Percentiles rank a stretch among this genome's conserved stretches.
These are phyloP conservation scores for Mellilla xanthometata DNA, from an alignment of 2,888 invertebrate species.

Conservation along the genomic window DNA sequence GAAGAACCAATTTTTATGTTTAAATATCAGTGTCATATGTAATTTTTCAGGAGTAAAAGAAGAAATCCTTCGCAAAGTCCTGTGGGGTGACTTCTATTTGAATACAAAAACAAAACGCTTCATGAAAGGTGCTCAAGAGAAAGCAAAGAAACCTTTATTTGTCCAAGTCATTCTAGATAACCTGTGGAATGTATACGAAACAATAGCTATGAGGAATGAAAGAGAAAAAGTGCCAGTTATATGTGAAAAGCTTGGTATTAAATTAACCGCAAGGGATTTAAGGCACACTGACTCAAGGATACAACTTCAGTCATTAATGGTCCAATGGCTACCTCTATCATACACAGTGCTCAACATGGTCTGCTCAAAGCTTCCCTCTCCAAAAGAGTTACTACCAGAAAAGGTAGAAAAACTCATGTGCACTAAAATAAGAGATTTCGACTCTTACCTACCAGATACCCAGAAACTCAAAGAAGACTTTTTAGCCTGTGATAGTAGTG, in stretches of 20 bases:
- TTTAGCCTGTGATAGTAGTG: constrained; percentile 85
- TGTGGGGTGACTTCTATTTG: constrained; percentile 98
- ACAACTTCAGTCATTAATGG: constrained; percentile 91
- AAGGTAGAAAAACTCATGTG: constrained; percentile 93
- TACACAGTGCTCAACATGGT: constrained; percentile 91
- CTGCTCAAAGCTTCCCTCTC: constrained; percentile 91
- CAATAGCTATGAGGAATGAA: constrained; percentile 88
- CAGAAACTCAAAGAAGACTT: constrained; percentile 87
- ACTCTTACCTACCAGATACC: constrained; percentile 86
- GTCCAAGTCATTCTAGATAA: constrained; percentile 96
- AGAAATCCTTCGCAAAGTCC: constrained; percentile 87
- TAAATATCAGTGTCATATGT: too few relatives aligned
- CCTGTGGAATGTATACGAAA: constrained; percentile 94
- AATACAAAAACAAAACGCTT: constrained; percentile 92
- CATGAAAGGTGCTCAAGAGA: constrained; percentile 94
- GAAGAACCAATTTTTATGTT: too few relatives aligned
- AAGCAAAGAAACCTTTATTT: constrained; percentile 96
- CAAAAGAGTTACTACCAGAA: constrained; percentile 87
- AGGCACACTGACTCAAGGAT: constrained; percentile 89
- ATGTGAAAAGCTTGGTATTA: constrained; percentile 89
- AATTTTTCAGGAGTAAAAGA: constrained; percentile 78
- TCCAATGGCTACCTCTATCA: constrained; percentile 95
- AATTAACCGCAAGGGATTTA: constrained; percentile 88
- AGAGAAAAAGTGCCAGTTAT: constrained; percentile 87
- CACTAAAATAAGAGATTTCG: constrained; percentile 86